Conservation (phyloP, 2,113 vertebrate genomes). For the Pseudorasbora parva region DNA sequence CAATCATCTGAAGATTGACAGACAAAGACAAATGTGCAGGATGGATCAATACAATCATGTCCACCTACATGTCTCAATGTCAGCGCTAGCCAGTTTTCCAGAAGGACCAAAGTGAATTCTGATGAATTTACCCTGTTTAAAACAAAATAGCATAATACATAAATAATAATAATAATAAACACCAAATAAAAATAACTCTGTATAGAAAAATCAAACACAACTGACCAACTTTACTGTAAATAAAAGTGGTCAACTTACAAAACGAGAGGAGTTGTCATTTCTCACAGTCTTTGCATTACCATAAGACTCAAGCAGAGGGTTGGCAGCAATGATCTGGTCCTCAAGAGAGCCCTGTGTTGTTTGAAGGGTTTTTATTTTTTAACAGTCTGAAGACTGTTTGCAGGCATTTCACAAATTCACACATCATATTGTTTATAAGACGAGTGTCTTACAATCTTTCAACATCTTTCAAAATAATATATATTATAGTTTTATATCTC, state of each 20-base stretch:
- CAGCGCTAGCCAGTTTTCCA: slow-evolving; percentile 85
- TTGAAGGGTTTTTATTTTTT: neutral
- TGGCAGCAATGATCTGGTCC: slow-evolving; percentile 67
- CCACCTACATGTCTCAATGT: slow-evolving; percentile 83
- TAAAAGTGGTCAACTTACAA: slow-evolving; percentile 58
- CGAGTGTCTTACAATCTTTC: too few species aligned
- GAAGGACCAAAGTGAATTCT: slow-evolving; percentile 83
- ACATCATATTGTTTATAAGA: neutral
- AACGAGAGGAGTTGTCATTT: slow-evolving; percentile 69
- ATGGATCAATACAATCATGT: neutral
- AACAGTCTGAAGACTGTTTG: too few species aligned
- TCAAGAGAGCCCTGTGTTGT: slow-evolving; percentile 62
- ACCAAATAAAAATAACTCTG: neutral
- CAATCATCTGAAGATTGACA: neutral
- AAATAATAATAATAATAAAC: neutral
- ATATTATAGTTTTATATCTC: neutral
- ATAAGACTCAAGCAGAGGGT: slow-evolving; percentile 66
- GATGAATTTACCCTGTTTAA: slow-evolving; percentile 72
- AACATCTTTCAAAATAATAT: neutral
- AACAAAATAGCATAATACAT: neutral
- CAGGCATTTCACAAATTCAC: neutral
- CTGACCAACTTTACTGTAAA: too few species aligned
- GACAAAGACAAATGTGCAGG: neutral
- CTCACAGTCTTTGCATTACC: slow-evolving; percentile 69
- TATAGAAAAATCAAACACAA: neutral